phyloP scores from a whole-genome alignment of 2,797 vertebrate species.

The Threskiornis aethiopicus region DNA sequence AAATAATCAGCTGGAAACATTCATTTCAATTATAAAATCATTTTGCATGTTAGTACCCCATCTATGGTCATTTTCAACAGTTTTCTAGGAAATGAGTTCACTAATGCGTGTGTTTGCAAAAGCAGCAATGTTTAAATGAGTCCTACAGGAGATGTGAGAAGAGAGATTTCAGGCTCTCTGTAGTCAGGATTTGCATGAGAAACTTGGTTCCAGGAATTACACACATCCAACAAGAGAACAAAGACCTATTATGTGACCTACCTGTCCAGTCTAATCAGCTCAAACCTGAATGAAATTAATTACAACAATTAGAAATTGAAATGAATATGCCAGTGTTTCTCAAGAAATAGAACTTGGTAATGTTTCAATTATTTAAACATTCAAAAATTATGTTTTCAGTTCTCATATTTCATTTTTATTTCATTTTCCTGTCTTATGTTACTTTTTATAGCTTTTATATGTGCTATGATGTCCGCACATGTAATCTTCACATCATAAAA shows the following conservation, averaged over 20 bases:
- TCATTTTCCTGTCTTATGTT: not conserved
- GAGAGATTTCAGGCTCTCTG: not conserved
- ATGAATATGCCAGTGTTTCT: not conserved
- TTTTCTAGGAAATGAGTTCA: not conserved
- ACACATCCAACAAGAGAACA: not conserved
- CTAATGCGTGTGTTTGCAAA: not conserved
- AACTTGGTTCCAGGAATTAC: slow-evolving; percentile 4
- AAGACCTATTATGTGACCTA: not conserved
- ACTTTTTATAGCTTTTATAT: not conserved
- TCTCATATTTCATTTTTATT: not conserved
- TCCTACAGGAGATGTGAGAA: not conserved
- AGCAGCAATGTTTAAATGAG: not conserved
- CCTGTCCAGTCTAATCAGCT: not conserved
- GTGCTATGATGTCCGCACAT: not conserved
- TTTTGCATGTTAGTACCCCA: not conserved
- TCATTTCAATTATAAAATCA: not conserved
- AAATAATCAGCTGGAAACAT: too few relatives aligned
- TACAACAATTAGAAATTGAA: slow-evolving; percentile 12
- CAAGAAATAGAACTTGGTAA: not conserved
- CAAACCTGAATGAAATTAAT: slow-evolving; percentile 20
- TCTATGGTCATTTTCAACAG: not conserved
- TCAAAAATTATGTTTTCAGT: not conserved
- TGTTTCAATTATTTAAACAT: slow-evolving; percentile 2
- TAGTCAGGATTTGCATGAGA: not conserved
- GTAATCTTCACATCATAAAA: not conserved